Evolutionary conservation across 23 tunicate genomes (phyloP), one percentile per base, ranked within the genome.

Genomic region (Oikopleura vanhoeffeni): DNA sequence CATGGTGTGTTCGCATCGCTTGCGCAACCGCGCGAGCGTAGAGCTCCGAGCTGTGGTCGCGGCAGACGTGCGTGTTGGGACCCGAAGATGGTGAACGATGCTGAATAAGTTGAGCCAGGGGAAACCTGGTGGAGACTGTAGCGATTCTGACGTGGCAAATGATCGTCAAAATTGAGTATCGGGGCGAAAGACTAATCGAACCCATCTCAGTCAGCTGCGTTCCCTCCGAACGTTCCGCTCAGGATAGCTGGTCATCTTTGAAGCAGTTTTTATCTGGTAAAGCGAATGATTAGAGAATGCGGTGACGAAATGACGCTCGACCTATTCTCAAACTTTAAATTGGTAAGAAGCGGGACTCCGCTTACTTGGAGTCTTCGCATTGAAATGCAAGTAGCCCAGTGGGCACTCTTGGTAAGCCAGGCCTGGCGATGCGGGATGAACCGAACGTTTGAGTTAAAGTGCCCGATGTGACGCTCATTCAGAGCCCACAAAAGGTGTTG

Each of bases 221-320:
- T 85, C 67, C 40, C 67, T 39, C 0, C 86, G 83, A 83, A 84
- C 42, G 86, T 84, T 84, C 49, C 86, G 67, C 87, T 86, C 88
- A 87, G 87, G 89, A 87, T 67, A 85, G 89, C 89, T 87, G 89
- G 89, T n/a, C 87, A 67, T 84, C 84, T 39, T 39, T 49, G 64
- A 49, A 49, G 88, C 84, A 88, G 91, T 88, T 88, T n/a, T 88
- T 86, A 88, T 88, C 89, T 87, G 91, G 91, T 88, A 88, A 88
- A 88, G 91, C 88, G 89, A 88, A 88, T 88, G 91, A 88, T 88
- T 88, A 88, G 91, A 88, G 89, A 86, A 41, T 76, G 87, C 84
- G 86, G 91, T 89, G 89, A 87, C 91, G 86, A 87, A 88, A 87
- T 77, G 89, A 30, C 89, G n/a, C 89, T 88, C 88, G 87, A 87